Conservation (phyloP, 2,888 invertebrate genomes). For the Nipponacmea schrenckii region DNA sequence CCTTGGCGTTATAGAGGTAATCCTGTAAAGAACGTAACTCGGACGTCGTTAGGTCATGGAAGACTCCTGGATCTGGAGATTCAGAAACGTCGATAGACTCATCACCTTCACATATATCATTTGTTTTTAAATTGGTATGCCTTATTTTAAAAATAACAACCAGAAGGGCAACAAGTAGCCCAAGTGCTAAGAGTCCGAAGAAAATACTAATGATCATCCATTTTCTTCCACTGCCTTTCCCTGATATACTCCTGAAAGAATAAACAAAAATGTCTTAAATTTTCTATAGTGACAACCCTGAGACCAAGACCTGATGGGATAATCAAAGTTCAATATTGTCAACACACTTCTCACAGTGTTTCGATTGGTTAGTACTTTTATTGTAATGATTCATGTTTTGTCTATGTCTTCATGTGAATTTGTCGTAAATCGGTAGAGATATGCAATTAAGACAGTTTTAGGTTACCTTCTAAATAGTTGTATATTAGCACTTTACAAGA, state of each 20-base stretch:
- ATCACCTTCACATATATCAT: not conserved
- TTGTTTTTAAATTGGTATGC: not conserved
- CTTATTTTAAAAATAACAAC: constrained; percentile 8
- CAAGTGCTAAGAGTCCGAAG: constrained; percentile 33
- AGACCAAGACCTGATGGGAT: no score
- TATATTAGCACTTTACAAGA: no score
- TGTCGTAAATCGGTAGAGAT: no score
- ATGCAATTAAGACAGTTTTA: no score
- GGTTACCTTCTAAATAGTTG: no score
- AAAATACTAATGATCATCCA: constrained; percentile 34
- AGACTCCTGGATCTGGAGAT: constrained; percentile 37
- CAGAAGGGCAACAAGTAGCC: constrained; percentile 30
- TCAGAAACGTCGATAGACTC: constrained; percentile 32
- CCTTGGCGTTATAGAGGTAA: constrained; percentile 29
- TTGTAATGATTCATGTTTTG: no score
- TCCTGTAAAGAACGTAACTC: constrained; percentile 33
- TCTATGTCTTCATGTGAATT: no score
- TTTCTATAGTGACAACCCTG: no score
- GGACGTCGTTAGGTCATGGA: constrained; percentile 39
- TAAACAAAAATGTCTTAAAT: not conserved
- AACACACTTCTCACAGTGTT: no score
- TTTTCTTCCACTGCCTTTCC: not conserved
- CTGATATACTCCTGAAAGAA: not conserved
- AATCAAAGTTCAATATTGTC: no score
- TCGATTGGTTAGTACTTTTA: no score